phyloP scores from a whole-genome alignment of 2,888 invertebrate genomes.

The Leptinotarsa rubiginosa region DNA sequence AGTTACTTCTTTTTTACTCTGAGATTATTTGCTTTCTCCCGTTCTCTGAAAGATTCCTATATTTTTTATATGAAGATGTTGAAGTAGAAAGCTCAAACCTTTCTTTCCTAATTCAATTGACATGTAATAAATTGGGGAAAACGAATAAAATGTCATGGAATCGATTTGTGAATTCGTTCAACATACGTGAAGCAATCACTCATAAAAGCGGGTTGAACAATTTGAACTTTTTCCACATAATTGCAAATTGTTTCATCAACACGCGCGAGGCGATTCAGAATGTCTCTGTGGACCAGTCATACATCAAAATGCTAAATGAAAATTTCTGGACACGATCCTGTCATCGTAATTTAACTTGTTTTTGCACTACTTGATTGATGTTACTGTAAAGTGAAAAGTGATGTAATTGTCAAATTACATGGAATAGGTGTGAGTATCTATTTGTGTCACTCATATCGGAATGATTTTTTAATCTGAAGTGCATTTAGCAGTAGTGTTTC shows the following conservation, averaged over 20 bases:
- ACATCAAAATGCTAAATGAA: conserved; percentile 19
- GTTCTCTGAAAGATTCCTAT: no score
- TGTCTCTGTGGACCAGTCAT: not conserved
- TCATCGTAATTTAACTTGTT: conserved; percentile 23
- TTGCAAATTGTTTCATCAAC: conserved; percentile 9
- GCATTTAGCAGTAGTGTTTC: no score
- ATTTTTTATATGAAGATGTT: no score
- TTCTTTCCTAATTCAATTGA: no score
- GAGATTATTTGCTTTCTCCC: no score
- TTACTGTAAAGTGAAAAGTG: conserved; percentile 33
- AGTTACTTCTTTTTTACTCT: no score
- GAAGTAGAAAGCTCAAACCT: no score
- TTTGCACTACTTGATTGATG: conserved; percentile 36
- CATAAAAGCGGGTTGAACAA: not conserved
- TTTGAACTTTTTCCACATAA: conserved; percentile 4
- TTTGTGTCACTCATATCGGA: not conserved
- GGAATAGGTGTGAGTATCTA: conserved; percentile 1
- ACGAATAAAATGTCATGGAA: no score
- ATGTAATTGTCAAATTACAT: conserved; percentile 22
- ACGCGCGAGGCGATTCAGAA: not conserved
- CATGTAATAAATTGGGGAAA: no score
- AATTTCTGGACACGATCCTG: conserved; percentile 37
- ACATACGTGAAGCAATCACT: not conserved
- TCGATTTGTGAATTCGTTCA: not conserved
- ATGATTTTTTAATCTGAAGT: not conserved